phyloP scores from a whole-genome alignment of 2,113 vertebrate genomes.

The Trogon surrucura region DNA sequence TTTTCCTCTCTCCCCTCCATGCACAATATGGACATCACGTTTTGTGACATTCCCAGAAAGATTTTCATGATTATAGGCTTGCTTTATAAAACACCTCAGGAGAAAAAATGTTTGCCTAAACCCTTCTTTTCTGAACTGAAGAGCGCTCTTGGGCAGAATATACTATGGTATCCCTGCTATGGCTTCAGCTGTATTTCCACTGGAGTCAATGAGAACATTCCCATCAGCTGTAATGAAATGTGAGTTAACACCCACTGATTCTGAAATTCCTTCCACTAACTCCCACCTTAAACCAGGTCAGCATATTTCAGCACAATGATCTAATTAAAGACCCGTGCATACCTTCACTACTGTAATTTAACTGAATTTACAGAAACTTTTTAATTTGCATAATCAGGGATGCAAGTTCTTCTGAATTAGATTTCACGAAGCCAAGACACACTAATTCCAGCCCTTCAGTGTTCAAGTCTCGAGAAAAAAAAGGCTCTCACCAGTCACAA shows the following conservation, averaged over 20 bases:
- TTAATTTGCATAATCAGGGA: not conserved
- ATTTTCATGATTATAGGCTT: not conserved
- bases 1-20: not conserved
- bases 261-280: not conserved
- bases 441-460: not conserved
- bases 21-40: not conserved
- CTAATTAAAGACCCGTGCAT: not conserved
- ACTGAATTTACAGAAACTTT: not conserved
- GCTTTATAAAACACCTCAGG: not conserved
- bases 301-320: not conserved
- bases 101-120: not conserved
- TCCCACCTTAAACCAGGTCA: not conserved
- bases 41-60: not conserved
- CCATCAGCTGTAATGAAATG: not conserved
- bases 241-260: not conserved
- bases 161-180: not conserved
- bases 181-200: not conserved
- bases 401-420: not conserved
- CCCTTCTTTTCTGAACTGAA: not conserved
- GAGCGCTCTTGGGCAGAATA: not conserved
- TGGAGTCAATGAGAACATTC: not conserved
- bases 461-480: not conserved
- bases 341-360: not conserved
- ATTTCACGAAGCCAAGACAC: not conserved
- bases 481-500: not conserved